Base-by-base conservation (phyloP, 2,113 vertebrate species). In the Mobula birostris region DNA sequence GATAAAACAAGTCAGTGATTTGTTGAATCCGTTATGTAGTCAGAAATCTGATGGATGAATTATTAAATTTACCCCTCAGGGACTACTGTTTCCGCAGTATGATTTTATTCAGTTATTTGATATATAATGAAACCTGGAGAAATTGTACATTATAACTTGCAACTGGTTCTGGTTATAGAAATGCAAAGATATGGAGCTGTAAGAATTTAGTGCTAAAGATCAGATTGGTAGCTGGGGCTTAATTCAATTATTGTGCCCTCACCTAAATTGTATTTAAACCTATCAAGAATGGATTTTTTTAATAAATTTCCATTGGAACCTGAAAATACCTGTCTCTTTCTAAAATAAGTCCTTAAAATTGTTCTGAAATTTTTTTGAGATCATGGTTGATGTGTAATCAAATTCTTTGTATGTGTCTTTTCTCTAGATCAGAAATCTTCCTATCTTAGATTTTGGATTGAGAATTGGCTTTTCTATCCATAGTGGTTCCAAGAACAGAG, bases 101-200 rank as follows among this genome's bases (percentile, higher is more conserved):
- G 90, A 92, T 70, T 92, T 72, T 92, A 40, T 92, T 72, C 68
- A 27, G 70, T 72, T 92, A 72, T 92, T 40, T 92, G 90, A 72
- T 24, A 40, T 92, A 40, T 92, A 92, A 92, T 36, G 29, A 91
- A 92, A 32, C 17, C 32, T 40, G 70, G 36, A 70, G 32, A 11
- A 27, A 27, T 90, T 66, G 61, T n/a, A 68, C 2, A 72, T 72
- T 21, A 32, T 92, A 92, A 11, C 36, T 92, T 91, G 68, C 66
- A 91, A n/a, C 68, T 72, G 90, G n/a, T 72, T 92, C 63, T 70
- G 66, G 36, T 91, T 32, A 72, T 17, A 70, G 7, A n/a, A 17
- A 72, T 40, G 29, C 63, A 90, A 90, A 58, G 29, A 7, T 56
- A 56, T 9, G 19, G 7, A 8, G 7, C 40, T 56, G 48, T 83